phyloP scores from a whole-genome alignment of 2,888 invertebrate species.

The Trissolcus japonicus region DNA sequence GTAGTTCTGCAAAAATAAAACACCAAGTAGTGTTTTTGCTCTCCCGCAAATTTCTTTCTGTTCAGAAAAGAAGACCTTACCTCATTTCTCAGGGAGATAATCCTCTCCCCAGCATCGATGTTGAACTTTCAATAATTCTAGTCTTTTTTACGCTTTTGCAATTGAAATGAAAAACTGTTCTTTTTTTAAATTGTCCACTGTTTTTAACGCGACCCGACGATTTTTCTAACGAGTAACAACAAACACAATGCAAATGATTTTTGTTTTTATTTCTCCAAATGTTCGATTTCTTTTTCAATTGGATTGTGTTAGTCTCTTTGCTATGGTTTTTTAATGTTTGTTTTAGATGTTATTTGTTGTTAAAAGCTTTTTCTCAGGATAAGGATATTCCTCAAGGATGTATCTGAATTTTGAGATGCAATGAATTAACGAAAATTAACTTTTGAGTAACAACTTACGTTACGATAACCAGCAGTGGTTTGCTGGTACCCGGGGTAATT shows the following conservation, averaged over 20 bases:
- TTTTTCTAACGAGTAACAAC: constrained; percentile 3
- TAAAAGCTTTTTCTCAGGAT: neutral
- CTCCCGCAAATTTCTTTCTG: constrained; percentile 28
- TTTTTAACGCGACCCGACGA: constrained; percentile 29
- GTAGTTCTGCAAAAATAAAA: constrained; percentile 70
- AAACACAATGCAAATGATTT: constrained; percentile 20
- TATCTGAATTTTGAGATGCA: neutral
- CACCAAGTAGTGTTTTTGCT: neutral
- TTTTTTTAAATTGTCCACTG: constrained; percentile 4
- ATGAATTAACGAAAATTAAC: neutral
- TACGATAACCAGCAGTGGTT: constrained; percentile 68
- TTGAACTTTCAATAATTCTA: constrained; percentile 13
- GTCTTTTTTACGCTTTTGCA: neutral
- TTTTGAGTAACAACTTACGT: constrained; percentile 66
- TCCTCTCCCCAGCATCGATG: constrained; percentile 14
- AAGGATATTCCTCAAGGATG: too few relatives aligned
- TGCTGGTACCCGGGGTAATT: constrained; percentile 71
- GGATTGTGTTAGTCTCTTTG: constrained; percentile 16
- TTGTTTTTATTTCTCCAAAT: neutral
- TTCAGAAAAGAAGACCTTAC: constrained; percentile 64
- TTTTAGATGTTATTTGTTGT: neutral
- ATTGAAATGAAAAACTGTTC: neutral
- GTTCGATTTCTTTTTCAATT: neutral
- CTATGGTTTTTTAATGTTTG: neutral
- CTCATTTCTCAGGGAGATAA: constrained; percentile 45